A percentile compares a stretch with the other conserved stretches of the same genome.
Evolutionary conservation across 2,797 vertebrate species (phyloP).

Genomic region (Avahi laniger): DNA sequence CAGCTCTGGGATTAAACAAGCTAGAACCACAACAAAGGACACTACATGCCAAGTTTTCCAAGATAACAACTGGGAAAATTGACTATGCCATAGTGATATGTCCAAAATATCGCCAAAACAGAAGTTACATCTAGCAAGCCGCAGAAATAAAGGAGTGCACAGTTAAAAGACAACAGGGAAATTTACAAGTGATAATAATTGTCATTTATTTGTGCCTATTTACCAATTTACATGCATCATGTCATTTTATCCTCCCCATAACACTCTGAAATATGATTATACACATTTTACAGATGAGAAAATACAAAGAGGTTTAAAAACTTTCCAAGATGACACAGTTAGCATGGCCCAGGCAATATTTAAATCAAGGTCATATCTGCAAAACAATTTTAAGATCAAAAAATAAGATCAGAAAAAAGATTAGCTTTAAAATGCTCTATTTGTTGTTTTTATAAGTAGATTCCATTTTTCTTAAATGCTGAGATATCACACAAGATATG

Average conservation of each 20-base stretch:
- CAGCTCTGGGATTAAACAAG: neutral
- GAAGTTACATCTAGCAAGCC: neutral
- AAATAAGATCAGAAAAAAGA: neutral
- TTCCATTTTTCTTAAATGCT: neutral
- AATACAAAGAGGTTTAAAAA: neutral
- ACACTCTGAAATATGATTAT: neutral
- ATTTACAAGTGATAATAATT: neutral
- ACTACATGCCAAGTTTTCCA: neutral
- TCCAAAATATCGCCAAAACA: neutral
- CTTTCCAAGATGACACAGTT: neutral
- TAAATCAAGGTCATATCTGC: neutral
- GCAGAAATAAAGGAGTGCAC: neutral
- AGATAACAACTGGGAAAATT: neutral
- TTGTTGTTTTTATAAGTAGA: constrained; percentile 2
- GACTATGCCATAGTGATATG: neutral
- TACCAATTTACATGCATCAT: neutral
- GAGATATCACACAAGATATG: neutral
- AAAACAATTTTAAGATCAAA: constrained; percentile 27
- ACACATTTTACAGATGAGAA: neutral
- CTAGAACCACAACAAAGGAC: neutral
- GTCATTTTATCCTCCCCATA: neutral
- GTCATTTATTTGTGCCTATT: neutral
- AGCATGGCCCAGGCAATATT: neutral
- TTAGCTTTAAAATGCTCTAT: neutral
- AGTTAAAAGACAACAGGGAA: neutral